These are phyloP conservation scores for Scaptomyza hsui DNA, from an alignment of 1,140 invertebrate species.

Conservation along the genomic window DNA sequence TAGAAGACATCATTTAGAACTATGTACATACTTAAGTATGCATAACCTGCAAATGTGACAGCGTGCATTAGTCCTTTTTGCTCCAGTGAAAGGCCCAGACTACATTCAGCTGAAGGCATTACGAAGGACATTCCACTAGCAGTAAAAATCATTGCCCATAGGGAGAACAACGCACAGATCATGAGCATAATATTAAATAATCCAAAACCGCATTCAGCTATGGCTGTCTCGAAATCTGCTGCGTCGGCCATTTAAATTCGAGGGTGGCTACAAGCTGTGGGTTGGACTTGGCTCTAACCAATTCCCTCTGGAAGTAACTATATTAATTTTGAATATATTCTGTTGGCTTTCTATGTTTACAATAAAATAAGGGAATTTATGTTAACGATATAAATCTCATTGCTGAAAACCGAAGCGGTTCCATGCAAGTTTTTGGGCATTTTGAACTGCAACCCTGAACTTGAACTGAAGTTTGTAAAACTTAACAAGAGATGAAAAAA, in stretches of 20 bases:
- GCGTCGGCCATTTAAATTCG: conserved; percentile 29
- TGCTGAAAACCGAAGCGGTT: too few species aligned
- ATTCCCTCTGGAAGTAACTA: not conserved
- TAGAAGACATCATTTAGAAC: not conserved
- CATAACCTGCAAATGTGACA: conserved; percentile 87
- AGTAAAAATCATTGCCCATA: conserved; percentile 87
- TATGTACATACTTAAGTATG: not conserved
- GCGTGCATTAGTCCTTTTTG: conserved; percentile 89
- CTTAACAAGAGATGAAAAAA: too few species aligned
- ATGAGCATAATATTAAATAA: conserved; percentile 88
- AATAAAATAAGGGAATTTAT: too few species aligned
- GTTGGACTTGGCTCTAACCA: not conserved
- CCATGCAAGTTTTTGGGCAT: too few species aligned
- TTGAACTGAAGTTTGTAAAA: too few species aligned
- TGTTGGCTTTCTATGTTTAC: not conserved
- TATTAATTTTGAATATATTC: conserved; percentile 22
- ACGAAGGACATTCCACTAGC: conserved; percentile 88
- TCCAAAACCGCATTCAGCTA: conserved; percentile 86
- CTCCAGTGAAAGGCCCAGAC: conserved; percentile 87
- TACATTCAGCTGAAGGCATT: conserved; percentile 89
- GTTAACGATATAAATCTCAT: too few species aligned
- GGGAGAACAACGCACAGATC: conserved; percentile 86
- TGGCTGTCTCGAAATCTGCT: conserved; percentile 87
- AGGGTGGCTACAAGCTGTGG: not conserved
- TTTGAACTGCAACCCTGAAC: too few species aligned